Evolutionary conservation across 2,797 vertebrate genomes (phyloP).

Genomic region (Channallabes apus): DNA sequence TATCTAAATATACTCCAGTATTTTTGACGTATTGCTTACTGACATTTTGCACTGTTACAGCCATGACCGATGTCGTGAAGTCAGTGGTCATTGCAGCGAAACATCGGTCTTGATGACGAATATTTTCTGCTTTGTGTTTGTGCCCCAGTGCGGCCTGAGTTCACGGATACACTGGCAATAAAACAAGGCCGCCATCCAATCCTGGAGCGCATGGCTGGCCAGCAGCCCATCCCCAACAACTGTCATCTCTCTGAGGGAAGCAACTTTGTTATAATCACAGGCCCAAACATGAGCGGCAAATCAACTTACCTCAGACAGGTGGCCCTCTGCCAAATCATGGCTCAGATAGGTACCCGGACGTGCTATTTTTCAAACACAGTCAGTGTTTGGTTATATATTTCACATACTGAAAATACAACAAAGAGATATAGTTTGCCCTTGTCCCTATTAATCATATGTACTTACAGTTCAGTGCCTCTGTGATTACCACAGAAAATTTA

Average conservation of each 20-base stretch:
- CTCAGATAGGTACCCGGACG: constrained; percentile 87
- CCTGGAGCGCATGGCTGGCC: constrained; percentile 86
- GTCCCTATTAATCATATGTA: background rate
- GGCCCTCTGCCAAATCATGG: constrained; percentile 96
- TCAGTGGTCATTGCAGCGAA: too few species aligned
- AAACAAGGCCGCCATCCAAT: constrained; percentile 94
- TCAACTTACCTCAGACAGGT: constrained; percentile 96
- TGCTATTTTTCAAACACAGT: constrained; percentile 1
- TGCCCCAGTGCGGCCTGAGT: constrained; percentile 90
- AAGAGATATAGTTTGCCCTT: background rate
- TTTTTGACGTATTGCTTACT: background rate
- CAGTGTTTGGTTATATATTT: background rate
- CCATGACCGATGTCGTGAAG: too few species aligned
- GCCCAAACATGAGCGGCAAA: constrained; percentile 98
- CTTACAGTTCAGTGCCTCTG: background rate
- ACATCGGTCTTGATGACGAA: too few species aligned
- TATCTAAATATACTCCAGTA: background rate
- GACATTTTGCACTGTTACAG: background rate
- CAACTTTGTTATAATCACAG: constrained; percentile 93
- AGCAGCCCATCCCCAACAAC: constrained; percentile 89
- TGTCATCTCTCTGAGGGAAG: constrained; percentile 88
- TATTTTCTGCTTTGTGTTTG: constrained; percentile 42
- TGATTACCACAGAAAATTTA: background rate
- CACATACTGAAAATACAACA: background rate
- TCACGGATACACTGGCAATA: constrained; percentile 94